Percentiles rank a stretch among this genome's conserved stretches.
Conservation (phyloP, 2,797 vertebrate species). For the Tolypeutes matacus region DNA sequence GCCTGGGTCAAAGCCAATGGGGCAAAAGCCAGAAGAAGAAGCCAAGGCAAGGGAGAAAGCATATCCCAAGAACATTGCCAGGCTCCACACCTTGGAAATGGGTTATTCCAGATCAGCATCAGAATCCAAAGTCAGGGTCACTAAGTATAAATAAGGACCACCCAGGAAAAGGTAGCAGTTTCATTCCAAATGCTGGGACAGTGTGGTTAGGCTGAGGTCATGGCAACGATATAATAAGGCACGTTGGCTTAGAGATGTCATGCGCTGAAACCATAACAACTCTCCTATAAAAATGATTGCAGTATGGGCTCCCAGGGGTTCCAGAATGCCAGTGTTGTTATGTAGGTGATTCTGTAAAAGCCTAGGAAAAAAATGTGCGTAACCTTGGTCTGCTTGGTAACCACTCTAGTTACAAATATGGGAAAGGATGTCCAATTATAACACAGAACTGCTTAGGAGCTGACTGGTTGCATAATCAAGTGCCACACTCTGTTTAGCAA, state of each 20-base stretch:
- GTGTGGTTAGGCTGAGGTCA: background rate
- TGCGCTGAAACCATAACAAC: background rate
- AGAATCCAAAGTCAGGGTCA: slow-evolving; percentile 1
- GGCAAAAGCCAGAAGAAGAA: background rate
- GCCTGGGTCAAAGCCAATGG: slow-evolving; percentile 7
- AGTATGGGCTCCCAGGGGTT: background rate
- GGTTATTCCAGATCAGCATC: background rate
- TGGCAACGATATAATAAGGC: background rate
- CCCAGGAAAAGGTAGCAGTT: background rate
- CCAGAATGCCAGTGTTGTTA: slow-evolving; percentile 47
- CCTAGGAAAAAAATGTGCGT: slow-evolving; percentile 47
- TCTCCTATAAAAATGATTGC: slow-evolving; percentile 27
- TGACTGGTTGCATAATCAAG: slow-evolving; percentile 3
- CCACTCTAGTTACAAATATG: slow-evolving; percentile 18
- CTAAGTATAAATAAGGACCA: slow-evolving; percentile 53
- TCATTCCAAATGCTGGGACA: background rate
- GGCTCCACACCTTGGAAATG: background rate
- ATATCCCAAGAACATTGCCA: background rate
- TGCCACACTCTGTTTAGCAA: slow-evolving; percentile 31
- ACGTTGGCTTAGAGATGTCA: slow-evolving; percentile 41
- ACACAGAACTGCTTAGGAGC: slow-evolving; percentile 28
- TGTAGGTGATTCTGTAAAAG: slow-evolving; percentile 33
- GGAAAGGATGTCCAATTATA: slow-evolving; percentile 1
- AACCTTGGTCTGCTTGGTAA: slow-evolving; percentile 25
- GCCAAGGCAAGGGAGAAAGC: background rate